Percentiles rank a stretch among this genome's conserved stretches.
Conservation (phyloP, 2,797 vertebrate species). For the Xerus rutilus region DNA sequence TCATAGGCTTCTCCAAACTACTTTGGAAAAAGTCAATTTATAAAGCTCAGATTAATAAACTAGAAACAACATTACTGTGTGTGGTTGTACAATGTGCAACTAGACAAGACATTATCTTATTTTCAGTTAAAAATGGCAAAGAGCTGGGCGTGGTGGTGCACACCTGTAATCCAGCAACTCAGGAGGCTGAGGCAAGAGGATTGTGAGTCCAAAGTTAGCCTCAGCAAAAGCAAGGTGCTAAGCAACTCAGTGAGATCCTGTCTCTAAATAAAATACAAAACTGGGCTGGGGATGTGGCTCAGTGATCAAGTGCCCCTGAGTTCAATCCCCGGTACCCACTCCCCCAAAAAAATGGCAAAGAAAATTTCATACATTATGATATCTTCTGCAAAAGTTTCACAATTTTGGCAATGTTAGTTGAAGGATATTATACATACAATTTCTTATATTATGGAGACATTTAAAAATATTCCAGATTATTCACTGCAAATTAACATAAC, state of each 20-base stretch:
- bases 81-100: not conserved
- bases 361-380: not conserved
- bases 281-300: no score
- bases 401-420: not conserved
- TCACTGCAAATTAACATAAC: not conserved
- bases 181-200: no score
- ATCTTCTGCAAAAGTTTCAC: not conserved
- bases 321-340: no score
- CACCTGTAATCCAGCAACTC: no score
- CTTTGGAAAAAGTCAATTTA: not conserved
- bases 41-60: slow-evolving; percentile 1
- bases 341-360: not conserved
- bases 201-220: no score
- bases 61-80: not conserved
- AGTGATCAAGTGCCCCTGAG: no score
- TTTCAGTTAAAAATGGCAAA: slow-evolving; percentile 47
- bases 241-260: no score
- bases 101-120: not conserved
- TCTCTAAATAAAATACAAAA: no score
- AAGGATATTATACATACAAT: not conserved
- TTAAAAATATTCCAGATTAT: slow-evolving; percentile 40
- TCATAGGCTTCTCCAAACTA: not conserved
- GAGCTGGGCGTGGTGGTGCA: no score
- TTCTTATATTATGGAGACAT: not conserved
- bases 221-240: no score